Conservation (phyloP, 2,113 vertebrate species). For the Coreoperca whiteheadi region DNA sequence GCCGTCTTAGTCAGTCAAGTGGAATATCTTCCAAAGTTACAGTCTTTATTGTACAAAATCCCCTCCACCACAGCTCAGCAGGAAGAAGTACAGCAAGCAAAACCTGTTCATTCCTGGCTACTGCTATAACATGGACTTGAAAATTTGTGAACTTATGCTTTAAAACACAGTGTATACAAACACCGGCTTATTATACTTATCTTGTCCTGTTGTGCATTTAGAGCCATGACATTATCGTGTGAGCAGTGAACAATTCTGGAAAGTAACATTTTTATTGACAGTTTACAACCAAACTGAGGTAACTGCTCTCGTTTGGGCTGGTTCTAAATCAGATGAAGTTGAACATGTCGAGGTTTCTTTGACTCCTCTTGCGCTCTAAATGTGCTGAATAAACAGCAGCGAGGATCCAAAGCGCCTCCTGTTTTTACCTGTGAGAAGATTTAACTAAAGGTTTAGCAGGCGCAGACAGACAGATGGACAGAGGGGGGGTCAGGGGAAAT, state of each 20-base stretch:
- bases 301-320: not conserved
- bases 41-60: too few relatives aligned
- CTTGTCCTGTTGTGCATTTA: not conserved
- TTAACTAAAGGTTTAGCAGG: not conserved
- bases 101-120: too few relatives aligned
- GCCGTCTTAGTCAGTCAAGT: too few relatives aligned
- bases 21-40: too few relatives aligned
- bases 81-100: too few relatives aligned
- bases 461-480: too few relatives aligned
- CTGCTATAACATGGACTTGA: too few relatives aligned
- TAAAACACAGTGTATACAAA: not conserved
- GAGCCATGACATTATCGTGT: not conserved
- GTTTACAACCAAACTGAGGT: not conserved
- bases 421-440: too few relatives aligned
- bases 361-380: not conserved
- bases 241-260: not conserved
- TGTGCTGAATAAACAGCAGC: not conserved
- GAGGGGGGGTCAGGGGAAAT: too few relatives aligned
- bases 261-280: not conserved
- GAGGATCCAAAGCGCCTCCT: not conserved
- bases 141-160: too few relatives aligned
- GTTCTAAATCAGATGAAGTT: not conserved
- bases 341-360: not conserved
- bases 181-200: not conserved
- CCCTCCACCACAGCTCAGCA: too few relatives aligned